A percentile compares a stretch with the other conserved stretches of the same genome.
Evolutionary conservation across 2,113 vertebrate genomes (phyloP).

Genomic region (Psophia crepitans): DNA sequence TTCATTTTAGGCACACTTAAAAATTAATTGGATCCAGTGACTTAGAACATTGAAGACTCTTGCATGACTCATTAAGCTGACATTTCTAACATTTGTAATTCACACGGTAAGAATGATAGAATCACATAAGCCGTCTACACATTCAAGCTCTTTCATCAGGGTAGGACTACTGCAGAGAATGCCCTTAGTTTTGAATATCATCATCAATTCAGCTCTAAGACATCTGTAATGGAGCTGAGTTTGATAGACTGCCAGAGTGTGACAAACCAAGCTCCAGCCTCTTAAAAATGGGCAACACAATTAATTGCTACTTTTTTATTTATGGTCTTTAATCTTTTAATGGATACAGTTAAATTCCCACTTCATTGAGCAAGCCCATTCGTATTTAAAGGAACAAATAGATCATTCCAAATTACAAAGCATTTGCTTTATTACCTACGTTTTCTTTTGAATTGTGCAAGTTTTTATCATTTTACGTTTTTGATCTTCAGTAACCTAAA

Average conservation of each 20-base stretch:
- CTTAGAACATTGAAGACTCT: conserved; percentile 61
- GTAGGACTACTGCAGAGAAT: conserved; percentile 1
- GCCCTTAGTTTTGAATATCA: conserved; percentile 45
- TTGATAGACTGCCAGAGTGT: conserved; percentile 62
- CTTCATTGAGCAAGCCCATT: conserved; percentile 40
- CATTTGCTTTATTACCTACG: conserved; percentile 44
- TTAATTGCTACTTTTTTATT: conserved; percentile 74
- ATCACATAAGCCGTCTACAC: conserved; percentile 57
- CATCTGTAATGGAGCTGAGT: conserved; percentile 69
- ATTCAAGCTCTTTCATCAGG: conserved; percentile 60
- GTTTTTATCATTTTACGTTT: conserved; percentile 13
- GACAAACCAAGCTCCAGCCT: conserved; percentile 38
- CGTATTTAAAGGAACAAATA: conserved; percentile 62
- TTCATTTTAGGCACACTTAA: conserved; percentile 64
- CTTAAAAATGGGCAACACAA: conserved; percentile 53
- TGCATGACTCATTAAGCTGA: conserved; percentile 81
- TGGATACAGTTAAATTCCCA: conserved; percentile 69
- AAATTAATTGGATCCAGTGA: conserved; percentile 71
- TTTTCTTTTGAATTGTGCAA: background rate
- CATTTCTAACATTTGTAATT: conserved; percentile 72
- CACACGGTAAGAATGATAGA: conserved; percentile 63
- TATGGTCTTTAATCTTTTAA: conserved; percentile 68
- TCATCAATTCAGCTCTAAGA: conserved; percentile 70
- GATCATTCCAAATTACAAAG: conserved; percentile 70
- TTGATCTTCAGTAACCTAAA: background rate